Conservation (phyloP, 2,797 vertebrate species). For the Agapornis canus region DNA sequence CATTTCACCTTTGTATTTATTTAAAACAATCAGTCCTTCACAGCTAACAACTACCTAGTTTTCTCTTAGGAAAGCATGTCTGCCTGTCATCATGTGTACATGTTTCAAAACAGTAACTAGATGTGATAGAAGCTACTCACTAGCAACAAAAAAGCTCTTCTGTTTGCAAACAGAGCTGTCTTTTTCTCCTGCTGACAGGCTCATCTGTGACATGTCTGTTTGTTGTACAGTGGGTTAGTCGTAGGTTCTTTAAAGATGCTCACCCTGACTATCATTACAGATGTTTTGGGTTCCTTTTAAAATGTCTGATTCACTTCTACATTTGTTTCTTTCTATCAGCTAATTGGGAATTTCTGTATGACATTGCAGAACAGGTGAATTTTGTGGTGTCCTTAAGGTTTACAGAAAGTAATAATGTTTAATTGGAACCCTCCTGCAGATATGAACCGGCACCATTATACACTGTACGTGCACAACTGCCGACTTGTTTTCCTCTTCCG, state of each 20-base stretch:
- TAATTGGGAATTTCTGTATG: not conserved
- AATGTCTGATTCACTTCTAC: accelerated
- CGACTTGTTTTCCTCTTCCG: conserved; percentile 92
- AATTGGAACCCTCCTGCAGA: conserved; percentile 71
- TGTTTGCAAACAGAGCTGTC: not conserved
- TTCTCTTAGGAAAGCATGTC: not conserved
- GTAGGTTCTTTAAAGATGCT: not conserved
- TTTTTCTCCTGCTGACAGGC: not conserved
- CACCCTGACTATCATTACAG: not conserved
- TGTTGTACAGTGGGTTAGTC: not conserved
- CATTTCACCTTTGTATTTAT: not conserved
- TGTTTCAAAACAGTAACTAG: not conserved
- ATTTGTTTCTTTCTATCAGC: accelerated
- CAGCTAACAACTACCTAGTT: not conserved
- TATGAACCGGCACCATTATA: conserved; percentile 96
- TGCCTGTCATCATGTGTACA: not conserved
- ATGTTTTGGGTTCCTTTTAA: not conserved
- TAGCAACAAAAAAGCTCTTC: not conserved
- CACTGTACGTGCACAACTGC: conserved; percentile 93
- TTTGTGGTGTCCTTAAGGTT: not conserved
- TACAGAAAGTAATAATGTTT: not conserved
- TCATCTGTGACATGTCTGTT: not conserved
- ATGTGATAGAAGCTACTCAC: not conserved
- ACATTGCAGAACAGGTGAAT: not conserved
- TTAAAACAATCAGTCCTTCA: not conserved